Evolutionary conservation across 2,113 vertebrate genomes (phyloP).

Genomic region (Daboia siamensis): DNA sequence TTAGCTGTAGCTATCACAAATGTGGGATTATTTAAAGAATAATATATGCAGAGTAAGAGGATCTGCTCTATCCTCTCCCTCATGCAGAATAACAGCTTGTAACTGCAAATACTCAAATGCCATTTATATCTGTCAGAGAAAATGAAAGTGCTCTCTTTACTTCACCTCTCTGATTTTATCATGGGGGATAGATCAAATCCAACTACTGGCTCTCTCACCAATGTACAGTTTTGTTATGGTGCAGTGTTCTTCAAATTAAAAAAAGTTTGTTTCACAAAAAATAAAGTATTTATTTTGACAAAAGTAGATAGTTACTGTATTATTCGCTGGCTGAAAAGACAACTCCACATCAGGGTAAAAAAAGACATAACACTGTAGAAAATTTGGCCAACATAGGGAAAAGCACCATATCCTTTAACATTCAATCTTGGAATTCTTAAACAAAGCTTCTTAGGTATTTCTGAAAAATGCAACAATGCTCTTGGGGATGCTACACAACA

Average conservation of each 20-base stretch:
- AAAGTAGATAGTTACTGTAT: neutral
- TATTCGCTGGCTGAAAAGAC: neutral
- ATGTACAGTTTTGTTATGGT: neutral
- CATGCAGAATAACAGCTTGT: neutral
- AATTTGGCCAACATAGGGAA: neutral
- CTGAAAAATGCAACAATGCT: slow-evolving; percentile 22
- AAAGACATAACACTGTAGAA: neutral
- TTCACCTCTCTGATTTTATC: neutral
- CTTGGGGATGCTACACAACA: slow-evolving; percentile 42
- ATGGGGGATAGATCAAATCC: neutral
- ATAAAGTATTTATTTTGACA: neutral
- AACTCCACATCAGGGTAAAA: neutral
- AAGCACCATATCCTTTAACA: neutral
- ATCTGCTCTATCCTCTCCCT: neutral
- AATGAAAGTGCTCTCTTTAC: neutral
- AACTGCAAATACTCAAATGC: neutral
- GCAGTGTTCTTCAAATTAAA: neutral
- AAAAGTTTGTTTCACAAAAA: neutral
- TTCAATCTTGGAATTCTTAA: neutral
- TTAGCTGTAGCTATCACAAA: neutral
- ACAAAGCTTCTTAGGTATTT: neutral
- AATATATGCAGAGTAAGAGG: neutral
- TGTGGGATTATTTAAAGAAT: neutral
- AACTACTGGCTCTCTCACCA: neutral
- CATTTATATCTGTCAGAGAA: neutral